phyloP scores from a whole-genome alignment of 2,797 vertebrate genomes.

The Enteromius argenteus region DNA sequence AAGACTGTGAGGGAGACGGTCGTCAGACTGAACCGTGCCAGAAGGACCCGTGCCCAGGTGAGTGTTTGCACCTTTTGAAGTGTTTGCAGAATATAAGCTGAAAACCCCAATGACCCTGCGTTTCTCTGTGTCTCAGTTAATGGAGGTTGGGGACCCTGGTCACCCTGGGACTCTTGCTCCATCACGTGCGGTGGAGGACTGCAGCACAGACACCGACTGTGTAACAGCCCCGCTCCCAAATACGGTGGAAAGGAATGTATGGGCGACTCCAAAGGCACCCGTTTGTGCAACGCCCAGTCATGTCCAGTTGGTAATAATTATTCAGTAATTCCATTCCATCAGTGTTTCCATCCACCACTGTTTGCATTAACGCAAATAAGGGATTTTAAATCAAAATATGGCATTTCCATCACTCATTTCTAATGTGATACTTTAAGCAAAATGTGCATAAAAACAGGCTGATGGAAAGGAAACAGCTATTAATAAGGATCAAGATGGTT shows the following conservation, averaged over 20 bases:
- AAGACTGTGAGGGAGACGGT: conserved; percentile 90
- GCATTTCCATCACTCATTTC: not conserved
- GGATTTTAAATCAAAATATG: not conserved
- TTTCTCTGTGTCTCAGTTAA: conserved; percentile 80
- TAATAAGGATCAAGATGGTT: not conserved
- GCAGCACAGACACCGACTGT: conserved; percentile 89
- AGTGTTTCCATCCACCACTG: not conserved
- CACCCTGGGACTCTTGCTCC: conserved; percentile 92
- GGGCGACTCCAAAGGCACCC: conserved; percentile 83
- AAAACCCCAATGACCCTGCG: not conserved
- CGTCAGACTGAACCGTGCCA: conserved; percentile 90
- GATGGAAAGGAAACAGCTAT: not conserved
- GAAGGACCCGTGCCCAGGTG: conserved; percentile 91
- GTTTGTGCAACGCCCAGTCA: conserved; percentile 90
- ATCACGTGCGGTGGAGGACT: conserved; percentile 93
- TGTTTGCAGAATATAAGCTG: not conserved
- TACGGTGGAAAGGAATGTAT: conserved; percentile 93
- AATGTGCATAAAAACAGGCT: not conserved
- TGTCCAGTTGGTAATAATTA: conserved; percentile 88
- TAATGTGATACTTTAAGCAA: not conserved
- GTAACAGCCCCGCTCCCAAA: conserved; percentile 90
- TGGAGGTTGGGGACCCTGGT: conserved; percentile 98
- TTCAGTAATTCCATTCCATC: no score
- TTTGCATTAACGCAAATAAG: not conserved
- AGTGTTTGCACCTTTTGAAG: conserved; percentile 58